A percentile compares a stretch with the other conserved stretches of the same genome.
Conservation (phyloP, 2,797 vertebrate genomes). For the Acanthurus lineatus region DNA sequence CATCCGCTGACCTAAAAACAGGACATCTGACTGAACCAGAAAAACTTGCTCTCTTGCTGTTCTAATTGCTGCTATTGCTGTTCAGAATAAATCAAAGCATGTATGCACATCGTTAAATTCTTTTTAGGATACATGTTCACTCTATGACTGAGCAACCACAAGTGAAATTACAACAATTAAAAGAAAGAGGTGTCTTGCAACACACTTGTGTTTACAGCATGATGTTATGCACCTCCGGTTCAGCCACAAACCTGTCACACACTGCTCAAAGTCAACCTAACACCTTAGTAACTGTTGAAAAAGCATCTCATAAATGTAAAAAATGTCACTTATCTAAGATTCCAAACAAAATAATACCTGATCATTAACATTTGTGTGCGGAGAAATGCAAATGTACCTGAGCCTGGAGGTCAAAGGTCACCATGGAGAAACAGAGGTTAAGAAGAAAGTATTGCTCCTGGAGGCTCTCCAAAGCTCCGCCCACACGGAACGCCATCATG, state of each 20-base stretch:
- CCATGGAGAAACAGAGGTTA: constrained; percentile 90
- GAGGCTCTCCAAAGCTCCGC: constrained; percentile 87
- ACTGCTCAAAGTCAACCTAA: neutral
- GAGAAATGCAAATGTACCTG: constrained; percentile 80
- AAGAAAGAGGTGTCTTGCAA: too few relatives aligned
- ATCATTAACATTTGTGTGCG: neutral
- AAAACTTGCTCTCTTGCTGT: neutral
- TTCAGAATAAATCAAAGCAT: neutral
- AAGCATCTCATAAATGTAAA: neutral
- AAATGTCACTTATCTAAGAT: neutral
- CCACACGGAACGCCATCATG: constrained; percentile 91
- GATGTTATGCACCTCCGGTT: neutral
- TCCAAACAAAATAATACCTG: neutral
- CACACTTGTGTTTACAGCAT: neutral
- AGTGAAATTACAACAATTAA: too few relatives aligned
- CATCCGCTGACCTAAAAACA: neutral
- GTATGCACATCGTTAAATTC: too few relatives aligned
- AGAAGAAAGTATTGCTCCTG: constrained; percentile 89
- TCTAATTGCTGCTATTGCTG: neutral
- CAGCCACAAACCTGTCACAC: neutral
- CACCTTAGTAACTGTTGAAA: neutral
- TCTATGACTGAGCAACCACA: too few relatives aligned
- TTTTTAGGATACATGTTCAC: too few relatives aligned
- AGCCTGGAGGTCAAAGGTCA: constrained; percentile 92
- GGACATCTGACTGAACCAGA: constrained; percentile 4